Conservation (phyloP, 1,140 invertebrate species). For the Oreohelix idahoensis region DNA sequence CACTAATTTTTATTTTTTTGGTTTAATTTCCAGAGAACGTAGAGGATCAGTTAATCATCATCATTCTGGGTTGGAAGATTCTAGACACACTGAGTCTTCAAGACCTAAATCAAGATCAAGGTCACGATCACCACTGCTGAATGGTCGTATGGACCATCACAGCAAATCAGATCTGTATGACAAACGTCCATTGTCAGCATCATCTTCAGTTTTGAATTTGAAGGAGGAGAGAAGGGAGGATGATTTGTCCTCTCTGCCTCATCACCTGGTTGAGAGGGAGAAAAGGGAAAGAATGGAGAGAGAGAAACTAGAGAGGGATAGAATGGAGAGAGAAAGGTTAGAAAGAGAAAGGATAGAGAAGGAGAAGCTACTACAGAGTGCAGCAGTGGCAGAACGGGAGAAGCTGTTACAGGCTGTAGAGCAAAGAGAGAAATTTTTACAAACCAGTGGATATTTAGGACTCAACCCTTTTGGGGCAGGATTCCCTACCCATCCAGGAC, state of each 20-base stretch:
- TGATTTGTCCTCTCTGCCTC: conserved; percentile 33
- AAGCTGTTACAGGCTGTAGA: conserved; percentile 44
- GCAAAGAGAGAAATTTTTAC: conserved; percentile 34
- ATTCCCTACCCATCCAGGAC: conserved; percentile 25
- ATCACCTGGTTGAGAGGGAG: conserved; percentile 34
- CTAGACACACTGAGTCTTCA: conserved; percentile 36
- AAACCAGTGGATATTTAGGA: conserved; percentile 18
- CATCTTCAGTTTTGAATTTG: conserved; percentile 48
- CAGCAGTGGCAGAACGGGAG: conserved; percentile 44
- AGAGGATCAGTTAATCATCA: neutral
- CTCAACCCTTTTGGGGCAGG: conserved; percentile 10
- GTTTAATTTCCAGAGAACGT: neutral
- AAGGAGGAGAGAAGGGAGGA: conserved; percentile 62
- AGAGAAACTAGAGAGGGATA: conserved; percentile 30
- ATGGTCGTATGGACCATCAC: conserved; percentile 54
- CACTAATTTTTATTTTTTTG: neutral
- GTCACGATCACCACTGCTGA: conserved; percentile 61
- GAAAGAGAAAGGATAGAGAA: conserved; percentile 35
- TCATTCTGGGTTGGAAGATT: neutral
- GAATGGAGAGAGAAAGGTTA: conserved; percentile 30
- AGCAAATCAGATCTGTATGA: conserved; percentile 52
- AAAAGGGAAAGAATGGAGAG: conserved; percentile 34
- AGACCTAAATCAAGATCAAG: conserved; percentile 50
- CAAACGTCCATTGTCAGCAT: conserved; percentile 29
- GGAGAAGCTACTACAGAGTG: conserved; percentile 34